Percentiles rank a stretch among this genome's conserved stretches.
These are phyloP conservation scores for Zonitis immaculata DNA, from an alignment of 2,888 invertebrate species.

Conservation along the genomic window DNA sequence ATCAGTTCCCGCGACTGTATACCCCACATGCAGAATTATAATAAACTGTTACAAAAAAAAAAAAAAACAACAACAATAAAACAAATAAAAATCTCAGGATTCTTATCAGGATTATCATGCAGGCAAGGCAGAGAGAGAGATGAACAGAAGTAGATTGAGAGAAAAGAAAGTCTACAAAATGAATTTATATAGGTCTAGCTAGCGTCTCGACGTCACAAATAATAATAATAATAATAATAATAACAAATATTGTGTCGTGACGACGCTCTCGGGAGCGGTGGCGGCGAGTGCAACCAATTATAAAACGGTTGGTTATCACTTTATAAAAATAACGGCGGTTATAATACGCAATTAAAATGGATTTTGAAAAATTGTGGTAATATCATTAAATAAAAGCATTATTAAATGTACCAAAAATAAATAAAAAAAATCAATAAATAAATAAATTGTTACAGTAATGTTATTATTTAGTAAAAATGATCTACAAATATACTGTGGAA, in stretches of 20 bases:
- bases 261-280: conserved; percentile 28
- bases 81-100: conserved; percentile 6
- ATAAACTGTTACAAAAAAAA: too few relatives aligned
- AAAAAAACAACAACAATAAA: too few relatives aligned
- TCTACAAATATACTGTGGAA: conserved; percentile 8
- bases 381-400: too few relatives aligned
- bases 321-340: conserved; percentile 10
- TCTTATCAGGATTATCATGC: conserved; percentile 26
- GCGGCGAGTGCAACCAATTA: conserved; percentile 21
- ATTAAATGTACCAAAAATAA: too few relatives aligned
- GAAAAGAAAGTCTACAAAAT: conserved; percentile 9
- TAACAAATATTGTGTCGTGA: too few relatives aligned
- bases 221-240: too few relatives aligned
- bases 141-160: neutral
- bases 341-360: conserved; percentile 10
- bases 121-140: conserved; percentile 33
- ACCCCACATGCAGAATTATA: conserved; percentile 9
- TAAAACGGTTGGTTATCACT: conserved; percentile 8
- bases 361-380: neutral
- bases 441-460: conserved; percentile 10
- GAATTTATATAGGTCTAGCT: conserved; percentile 11
- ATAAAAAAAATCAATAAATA: too few relatives aligned
- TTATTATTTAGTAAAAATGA: conserved; percentile 8
- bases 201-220: neutral
- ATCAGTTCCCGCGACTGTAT: neutral